Percentiles rank a stretch among this genome's conserved stretches.
Evolutionary conservation across 2,113 vertebrate genomes (phyloP).

Genomic region (Silurus asotus): DNA sequence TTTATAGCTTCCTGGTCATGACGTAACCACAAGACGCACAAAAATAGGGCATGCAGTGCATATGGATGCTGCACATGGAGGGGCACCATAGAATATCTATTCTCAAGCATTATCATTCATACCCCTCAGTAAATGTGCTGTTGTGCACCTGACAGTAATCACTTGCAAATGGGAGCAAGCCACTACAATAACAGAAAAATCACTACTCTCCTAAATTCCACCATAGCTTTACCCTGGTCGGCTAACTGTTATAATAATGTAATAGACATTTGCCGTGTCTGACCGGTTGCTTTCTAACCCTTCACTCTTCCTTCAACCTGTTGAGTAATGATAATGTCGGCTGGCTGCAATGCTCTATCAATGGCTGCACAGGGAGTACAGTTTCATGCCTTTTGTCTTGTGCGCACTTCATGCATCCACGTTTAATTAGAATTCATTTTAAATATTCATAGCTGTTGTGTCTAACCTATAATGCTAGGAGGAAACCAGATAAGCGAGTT

Average conservation of each 20-base stretch:
- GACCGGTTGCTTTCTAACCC: conserved; percentile 22
- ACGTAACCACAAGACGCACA: no score
- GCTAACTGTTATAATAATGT: conserved; percentile 38
- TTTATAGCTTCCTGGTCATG: no score
- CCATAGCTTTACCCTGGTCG: conserved; percentile 2
- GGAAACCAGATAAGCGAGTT: conserved; percentile 65
- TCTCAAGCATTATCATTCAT: not conserved
- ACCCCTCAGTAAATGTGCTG: no score
- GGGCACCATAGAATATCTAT: no score
- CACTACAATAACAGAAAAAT: not conserved
- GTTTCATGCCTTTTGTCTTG: conserved; percentile 61
- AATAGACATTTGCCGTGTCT: conserved; percentile 36
- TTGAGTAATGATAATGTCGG: conserved; percentile 50
- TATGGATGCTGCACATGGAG: no score
- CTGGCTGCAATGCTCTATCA: conserved; percentile 51
- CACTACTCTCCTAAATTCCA: not conserved
- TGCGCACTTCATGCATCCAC: conserved; percentile 59
- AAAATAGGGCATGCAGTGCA: no score
- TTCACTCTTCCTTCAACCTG: conserved; percentile 40
- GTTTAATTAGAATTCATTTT: conserved; percentile 78
- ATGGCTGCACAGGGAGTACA: conserved; percentile 55
- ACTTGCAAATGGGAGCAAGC: not conserved
- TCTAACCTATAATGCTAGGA: conserved; percentile 64
- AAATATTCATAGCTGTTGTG: conserved; percentile 74
- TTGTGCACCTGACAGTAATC: not conserved